Evolutionary conservation across 2,113 vertebrate species (phyloP), one percentile per base, ranked within the genome.

Genomic region (Cyanoliseus patagonus): DNA sequence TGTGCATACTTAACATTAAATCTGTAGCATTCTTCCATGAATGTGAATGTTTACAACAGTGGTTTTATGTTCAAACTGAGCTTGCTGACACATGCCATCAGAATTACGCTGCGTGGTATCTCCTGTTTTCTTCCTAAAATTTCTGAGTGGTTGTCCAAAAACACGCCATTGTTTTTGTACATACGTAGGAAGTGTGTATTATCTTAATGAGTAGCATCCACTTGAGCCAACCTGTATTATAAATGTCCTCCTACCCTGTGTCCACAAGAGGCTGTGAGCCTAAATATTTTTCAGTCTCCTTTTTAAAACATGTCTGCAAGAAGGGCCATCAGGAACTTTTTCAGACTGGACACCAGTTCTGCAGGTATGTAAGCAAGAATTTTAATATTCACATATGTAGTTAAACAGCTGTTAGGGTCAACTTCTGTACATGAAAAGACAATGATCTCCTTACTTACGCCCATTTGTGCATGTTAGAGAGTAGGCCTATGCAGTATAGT

Each of bases 331-430:
- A 1, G 37, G 55, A 85, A 53, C 19, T 7, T 44, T 77, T 83
- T 74, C 53, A 37, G 64, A 22, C 20, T 18, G 42, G 61, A 49
- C 17, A 39, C 10, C 35, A 64, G 51, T 68, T 82, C 52, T 85
- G 24, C 64, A 69, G 57, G 42, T 76, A 39, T 79, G 82, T 74
- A 39, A 41, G 74, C 57, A 90, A 87, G 30, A 84, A 79, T 81
- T 67, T 63, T 59, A 37, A 47, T 61, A 68, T 53, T n/a, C n/a
- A 25, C 0, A 0, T 52, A 6, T 0, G 1, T 63, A 49, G 61
- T 62, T 46, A 55, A 86, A 35, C 33, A 81, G 64, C 35, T 77
- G n/a, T 53, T 84, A 2, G 11, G 7, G 11, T 86, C 51, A 66
- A 22, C 59, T 74, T 52, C 64, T 77, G 28, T 14, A 70, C 59